Percentiles rank a stretch among this genome's conserved stretches.
phyloP scores from a whole-genome alignment of 2,888 invertebrate genomes.

The Callosobruchus maculatus region DNA sequence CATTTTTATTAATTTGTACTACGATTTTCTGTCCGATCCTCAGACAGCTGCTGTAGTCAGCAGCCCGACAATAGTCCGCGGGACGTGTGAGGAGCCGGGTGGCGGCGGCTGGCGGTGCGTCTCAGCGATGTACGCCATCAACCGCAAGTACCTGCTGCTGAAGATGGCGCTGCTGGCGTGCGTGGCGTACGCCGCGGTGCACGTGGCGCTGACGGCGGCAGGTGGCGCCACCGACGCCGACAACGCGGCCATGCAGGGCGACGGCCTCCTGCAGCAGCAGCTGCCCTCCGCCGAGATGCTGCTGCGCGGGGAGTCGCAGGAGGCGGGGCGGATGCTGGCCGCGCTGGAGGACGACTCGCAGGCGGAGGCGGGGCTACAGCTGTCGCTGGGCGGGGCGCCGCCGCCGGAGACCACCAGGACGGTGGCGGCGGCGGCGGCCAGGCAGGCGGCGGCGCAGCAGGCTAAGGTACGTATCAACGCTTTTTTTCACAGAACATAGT shows the following conservation, averaged over 20 bases:
- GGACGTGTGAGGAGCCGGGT: not conserved
- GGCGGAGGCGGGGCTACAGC: slow-evolving; percentile 18
- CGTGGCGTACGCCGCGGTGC: slow-evolving; percentile 37
- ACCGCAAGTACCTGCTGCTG: slow-evolving; percentile 38
- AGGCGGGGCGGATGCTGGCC: slow-evolving; percentile 48
- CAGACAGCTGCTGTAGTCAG: not conserved
- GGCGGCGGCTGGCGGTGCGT: too few species aligned
- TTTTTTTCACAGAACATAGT: too few species aligned
- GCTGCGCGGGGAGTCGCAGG: slow-evolving; percentile 44
- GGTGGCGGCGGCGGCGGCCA: slow-evolving; percentile 11
- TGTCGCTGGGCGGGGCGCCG: slow-evolving; percentile 9
- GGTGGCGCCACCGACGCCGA: slow-evolving; percentile 6
- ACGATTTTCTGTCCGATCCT: too few species aligned
- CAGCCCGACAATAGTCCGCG: not conserved
- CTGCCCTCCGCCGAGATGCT: too few species aligned
- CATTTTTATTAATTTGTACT: too few species aligned
- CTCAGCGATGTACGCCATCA: slow-evolving; percentile 39
- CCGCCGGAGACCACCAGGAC: slow-evolving; percentile 13
- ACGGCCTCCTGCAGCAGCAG: too few species aligned
- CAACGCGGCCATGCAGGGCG: not conserved
- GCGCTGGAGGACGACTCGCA: slow-evolving; percentile 38
- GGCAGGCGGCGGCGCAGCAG: not conserved
- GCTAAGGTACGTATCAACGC: not conserved
- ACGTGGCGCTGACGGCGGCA: slow-evolving; percentile 38
- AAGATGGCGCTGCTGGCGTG: slow-evolving; percentile 39